These are phyloP conservation scores for Platysteira castanea DNA, from an alignment of 2,113 vertebrate genomes.

Conservation along the genomic window DNA sequence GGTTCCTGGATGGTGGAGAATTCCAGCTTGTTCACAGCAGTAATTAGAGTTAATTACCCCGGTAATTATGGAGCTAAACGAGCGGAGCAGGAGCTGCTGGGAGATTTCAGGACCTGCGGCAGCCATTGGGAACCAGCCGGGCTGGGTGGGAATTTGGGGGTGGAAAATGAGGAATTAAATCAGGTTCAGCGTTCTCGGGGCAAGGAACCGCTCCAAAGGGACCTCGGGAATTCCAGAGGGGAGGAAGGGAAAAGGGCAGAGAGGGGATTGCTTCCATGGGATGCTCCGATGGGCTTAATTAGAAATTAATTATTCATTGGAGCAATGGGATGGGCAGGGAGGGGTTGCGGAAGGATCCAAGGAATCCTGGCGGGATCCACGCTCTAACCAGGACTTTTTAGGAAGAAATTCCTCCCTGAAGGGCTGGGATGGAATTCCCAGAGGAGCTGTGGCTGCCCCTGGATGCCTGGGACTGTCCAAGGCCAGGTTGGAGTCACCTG, in stretches of 20 bases:
- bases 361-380: rapidly evolving
- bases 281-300: not conserved
- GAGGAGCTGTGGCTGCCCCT: not conserved
- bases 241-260: not conserved
- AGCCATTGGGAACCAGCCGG: not conserved
- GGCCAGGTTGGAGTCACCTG: not conserved
- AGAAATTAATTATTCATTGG: not conserved
- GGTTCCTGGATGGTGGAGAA: not conserved
- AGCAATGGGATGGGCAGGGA: not conserved
- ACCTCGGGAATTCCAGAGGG: not conserved
- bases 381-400: not conserved
- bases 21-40: not conserved
- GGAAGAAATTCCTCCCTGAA: not conserved
- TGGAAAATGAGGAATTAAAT: not conserved
- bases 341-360: not conserved
- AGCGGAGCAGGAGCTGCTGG: not conserved
- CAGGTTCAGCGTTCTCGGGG: not conserved
- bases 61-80: not conserved
- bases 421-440: not conserved
- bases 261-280: not conserved
- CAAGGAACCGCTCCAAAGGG: not conserved
- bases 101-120: not conserved
- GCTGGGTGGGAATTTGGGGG: not conserved
- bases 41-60: not conserved
- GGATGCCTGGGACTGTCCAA: not conserved